Conservation (phyloP, 1,140 invertebrate species). For the Heliconius eleuchia region DNA sequence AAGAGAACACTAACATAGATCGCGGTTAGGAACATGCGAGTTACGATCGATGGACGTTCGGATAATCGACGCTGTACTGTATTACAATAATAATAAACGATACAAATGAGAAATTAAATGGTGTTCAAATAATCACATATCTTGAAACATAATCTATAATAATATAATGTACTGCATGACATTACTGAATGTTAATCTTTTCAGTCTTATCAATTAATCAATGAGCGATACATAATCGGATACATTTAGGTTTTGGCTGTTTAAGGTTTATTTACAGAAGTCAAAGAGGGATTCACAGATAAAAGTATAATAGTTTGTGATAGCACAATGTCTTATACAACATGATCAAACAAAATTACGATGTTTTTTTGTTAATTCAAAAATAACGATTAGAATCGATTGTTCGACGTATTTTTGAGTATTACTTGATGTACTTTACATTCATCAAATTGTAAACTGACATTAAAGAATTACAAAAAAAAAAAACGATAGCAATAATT, state of each 20-base stretch:
- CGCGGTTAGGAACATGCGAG: no score
- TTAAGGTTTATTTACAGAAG: not conserved
- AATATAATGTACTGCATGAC: not conserved
- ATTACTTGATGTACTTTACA: not conserved
- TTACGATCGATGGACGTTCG: no score
- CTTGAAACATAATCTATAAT: not conserved
- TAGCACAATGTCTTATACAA: not conserved
- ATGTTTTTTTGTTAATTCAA: not conserved
- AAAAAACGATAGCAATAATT: not conserved
- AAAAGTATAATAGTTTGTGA: not conserved
- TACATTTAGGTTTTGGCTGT: not conserved
- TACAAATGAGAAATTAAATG: no score
- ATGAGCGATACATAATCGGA: not conserved
- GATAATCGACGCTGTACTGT: no score
- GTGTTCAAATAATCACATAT: no score
- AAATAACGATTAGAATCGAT: not conserved
- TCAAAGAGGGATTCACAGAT: not conserved
- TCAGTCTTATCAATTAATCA: not conserved
- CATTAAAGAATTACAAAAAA: slow-evolving; percentile 6
- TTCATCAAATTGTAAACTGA: not conserved
- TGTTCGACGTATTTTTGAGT: not conserved
- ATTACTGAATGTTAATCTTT: not conserved
- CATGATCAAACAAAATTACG: not conserved
- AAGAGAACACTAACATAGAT: no score
- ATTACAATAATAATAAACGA: no score